Percentiles rank a stretch among this genome's conserved stretches.
phyloP scores from a whole-genome alignment of 2,797 vertebrate genomes.

The Rhinophrynus dorsalis region DNA sequence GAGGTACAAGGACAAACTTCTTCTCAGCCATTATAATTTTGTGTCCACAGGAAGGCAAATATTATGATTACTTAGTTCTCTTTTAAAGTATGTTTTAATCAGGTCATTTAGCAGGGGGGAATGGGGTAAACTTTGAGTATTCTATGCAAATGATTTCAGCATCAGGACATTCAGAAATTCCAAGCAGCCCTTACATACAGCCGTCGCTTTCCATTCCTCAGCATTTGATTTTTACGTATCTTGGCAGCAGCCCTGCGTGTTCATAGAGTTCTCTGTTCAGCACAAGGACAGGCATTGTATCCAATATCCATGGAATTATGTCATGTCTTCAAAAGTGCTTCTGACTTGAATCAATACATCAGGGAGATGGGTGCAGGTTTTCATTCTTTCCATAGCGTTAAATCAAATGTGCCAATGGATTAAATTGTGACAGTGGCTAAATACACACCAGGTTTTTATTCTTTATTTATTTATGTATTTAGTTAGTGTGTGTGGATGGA shows the following conservation, averaged over 20 bases:
- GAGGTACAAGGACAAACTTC: too few species aligned
- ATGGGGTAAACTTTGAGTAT: background rate
- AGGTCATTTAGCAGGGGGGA: background rate
- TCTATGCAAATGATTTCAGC: background rate
- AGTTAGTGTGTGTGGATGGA: too few species aligned
- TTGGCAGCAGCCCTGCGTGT: background rate
- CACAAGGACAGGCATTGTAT: background rate
- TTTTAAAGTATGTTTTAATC: slow-evolving; percentile 1
- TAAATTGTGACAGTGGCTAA: too few species aligned
- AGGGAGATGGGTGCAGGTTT: too few species aligned
- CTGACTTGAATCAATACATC: background rate
- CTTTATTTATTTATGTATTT: too few species aligned
- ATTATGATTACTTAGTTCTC: too few species aligned
- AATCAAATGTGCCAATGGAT: too few species aligned
- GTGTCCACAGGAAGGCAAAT: too few species aligned
- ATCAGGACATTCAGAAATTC: background rate
- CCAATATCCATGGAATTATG: background rate
- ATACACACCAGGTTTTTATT: too few species aligned
- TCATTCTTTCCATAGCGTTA: too few species aligned
- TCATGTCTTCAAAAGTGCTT: background rate
- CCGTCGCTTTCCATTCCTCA: background rate
- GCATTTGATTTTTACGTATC: background rate
- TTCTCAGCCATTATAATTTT: too few species aligned
- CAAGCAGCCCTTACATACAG: background rate
- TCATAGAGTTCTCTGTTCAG: background rate